Evolutionary conservation across 2,888 invertebrate species (phyloP), one percentile per base, ranked within the genome.

Genomic region (Apodemia hepburni): DNA sequence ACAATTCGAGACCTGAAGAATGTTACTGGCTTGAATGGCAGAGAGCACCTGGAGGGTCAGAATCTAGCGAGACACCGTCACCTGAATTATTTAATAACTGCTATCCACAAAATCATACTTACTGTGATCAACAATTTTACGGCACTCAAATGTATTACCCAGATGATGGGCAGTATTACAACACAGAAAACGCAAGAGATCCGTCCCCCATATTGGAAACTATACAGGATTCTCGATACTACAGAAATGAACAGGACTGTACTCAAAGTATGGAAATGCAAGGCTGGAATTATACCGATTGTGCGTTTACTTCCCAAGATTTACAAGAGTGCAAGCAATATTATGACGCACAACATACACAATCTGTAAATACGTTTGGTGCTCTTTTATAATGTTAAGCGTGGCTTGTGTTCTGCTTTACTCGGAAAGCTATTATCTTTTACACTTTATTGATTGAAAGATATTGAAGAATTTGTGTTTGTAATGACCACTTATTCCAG

Each of bases 1-100:
- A 95, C 2, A 95, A 94, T 60, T 95, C 94, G 1, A 93, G 94
- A 71, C 89, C 92, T 47, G 92, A 94, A 71, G 93, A 93, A 45
- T 72, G 81, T 1, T 94, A 93, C 71, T 93, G 94, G 94, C 75
- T 92, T 38, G 93, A 94, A 58, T 92, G 90, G 85, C 92, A 93
- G 61, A 84, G 92, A 59, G 83, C 92, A 0, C 78, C 89, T 22
- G 83, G 78, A 15, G 84, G 86, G 9, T 87, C 88, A 0, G 90
- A 92, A 59, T 87, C 89, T 3, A 93, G 93, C 68, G 93, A 93
- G 65, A 85, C 92, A 0, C 88, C 93, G 4, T 93, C 93, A 0
- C 94, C 93, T 0, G 94, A 93, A 71, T 81, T 92, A 29, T 86
- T 92, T 62, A 78, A 86, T 57, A 76, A 73, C 65, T 74, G 82